These are phyloP conservation scores for Andrena hattorfiana DNA, from an alignment of 2,888 invertebrate species.

Conservation along the genomic window DNA sequence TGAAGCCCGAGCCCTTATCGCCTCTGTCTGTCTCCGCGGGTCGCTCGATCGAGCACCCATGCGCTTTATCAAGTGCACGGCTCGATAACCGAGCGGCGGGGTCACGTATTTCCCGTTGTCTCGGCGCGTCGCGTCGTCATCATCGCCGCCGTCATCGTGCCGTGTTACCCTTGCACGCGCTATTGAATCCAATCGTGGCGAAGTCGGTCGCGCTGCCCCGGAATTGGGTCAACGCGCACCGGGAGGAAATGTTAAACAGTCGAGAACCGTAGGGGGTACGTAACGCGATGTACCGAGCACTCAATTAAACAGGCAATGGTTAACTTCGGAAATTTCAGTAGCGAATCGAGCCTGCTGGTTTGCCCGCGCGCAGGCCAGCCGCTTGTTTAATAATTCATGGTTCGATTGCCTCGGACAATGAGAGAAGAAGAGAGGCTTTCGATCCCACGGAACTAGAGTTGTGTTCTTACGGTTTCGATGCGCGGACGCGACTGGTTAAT, in stretches of 20 bases:
- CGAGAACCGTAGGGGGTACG: not conserved
- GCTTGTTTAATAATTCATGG: constrained; percentile 24
- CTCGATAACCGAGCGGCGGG: constrained; percentile 15
- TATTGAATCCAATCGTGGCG: constrained; percentile 28
- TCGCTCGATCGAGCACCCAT: not conserved
- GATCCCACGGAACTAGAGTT: not conserved
- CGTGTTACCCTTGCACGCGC: constrained; percentile 9
- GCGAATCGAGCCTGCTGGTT: constrained; percentile 6
- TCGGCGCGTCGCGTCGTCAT: constrained; percentile 10
- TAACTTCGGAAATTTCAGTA: constrained; percentile 19
- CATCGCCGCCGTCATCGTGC: constrained; percentile 3
- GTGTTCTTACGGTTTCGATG: constrained; percentile 29
- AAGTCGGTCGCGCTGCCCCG: constrained; percentile 4
- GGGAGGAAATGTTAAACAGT: constrained; percentile 38
- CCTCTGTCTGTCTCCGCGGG: constrained; percentile 3
- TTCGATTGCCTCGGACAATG: not conserved
- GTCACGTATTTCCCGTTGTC: constrained; percentile 34
- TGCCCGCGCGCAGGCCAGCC: not conserved
- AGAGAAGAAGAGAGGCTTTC: not conserved
- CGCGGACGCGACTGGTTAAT: constrained; percentile 25
- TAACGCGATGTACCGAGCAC: constrained; percentile 28
- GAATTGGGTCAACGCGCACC: constrained; percentile 27
- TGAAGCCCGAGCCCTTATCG: constrained; percentile 10
- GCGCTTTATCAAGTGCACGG: constrained; percentile 40
- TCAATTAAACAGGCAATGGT: constrained; percentile 46